Conservation (phyloP, 2,797 vertebrate genomes). For the Harpagifer antarcticus region DNA sequence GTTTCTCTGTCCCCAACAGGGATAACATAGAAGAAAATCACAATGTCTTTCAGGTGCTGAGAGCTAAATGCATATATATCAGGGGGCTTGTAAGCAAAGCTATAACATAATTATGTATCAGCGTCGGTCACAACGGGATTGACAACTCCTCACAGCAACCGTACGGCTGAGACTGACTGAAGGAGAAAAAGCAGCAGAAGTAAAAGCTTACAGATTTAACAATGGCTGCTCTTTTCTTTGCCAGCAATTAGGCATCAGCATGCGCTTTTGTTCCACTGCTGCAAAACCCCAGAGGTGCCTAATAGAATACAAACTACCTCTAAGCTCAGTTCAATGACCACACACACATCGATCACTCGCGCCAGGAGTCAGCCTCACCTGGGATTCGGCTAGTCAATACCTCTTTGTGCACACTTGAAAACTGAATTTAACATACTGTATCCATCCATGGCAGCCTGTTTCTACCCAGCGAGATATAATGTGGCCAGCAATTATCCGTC, state of each 20-base stretch:
- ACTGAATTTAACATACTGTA: conserved; percentile 63
- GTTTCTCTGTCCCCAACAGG: neutral
- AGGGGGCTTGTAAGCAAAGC: neutral
- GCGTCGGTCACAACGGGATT: neutral
- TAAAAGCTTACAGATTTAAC: conserved; percentile 21
- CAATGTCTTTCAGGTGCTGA: neutral
- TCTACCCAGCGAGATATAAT: neutral
- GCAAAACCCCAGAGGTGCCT: conserved; percentile 65
- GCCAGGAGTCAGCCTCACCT: conserved; percentile 59
- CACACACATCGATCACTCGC: conserved; percentile 73
- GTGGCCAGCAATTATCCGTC: neutral
- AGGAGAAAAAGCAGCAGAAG: neutral
- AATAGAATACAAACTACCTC: conserved; percentile 81
- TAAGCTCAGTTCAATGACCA: conserved; percentile 70
- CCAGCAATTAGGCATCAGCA: conserved; percentile 63
- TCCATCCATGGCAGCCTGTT: conserved; percentile 32
- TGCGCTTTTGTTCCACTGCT: conserved; percentile 58
- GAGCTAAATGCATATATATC: neutral
- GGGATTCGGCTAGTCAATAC: conserved; percentile 70
- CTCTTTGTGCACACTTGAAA: conserved; percentile 66
- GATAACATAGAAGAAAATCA: neutral
- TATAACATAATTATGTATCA: neutral
- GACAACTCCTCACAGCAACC: conserved; percentile 16
- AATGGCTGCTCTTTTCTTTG: conserved; percentile 29
- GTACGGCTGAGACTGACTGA: neutral